Evolutionary conservation across 2,797 vertebrate genomes (phyloP), one percentile per base, ranked within the genome.

Genomic region (Eremophila alpestris): DNA sequence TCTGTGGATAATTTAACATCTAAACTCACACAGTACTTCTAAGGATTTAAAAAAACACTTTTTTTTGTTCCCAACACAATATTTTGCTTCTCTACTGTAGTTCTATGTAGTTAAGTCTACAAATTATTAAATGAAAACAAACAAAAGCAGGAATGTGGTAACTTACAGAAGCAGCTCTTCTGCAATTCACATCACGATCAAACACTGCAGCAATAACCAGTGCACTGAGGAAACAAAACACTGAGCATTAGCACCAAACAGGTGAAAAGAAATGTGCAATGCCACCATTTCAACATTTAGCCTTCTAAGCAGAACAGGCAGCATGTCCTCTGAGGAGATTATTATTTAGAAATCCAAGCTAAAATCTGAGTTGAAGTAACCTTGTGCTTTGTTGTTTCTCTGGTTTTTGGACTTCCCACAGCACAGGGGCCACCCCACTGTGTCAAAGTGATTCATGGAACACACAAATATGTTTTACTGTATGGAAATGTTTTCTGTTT

Each of bases 111-210:
- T 27, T 65, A 80, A 41, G 8, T 18, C 23, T 49, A 74, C 19
- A 60, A 56, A 59, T 65, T 15, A 52, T 36, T 41, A 58, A 79
- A 58, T 34, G 26, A 49, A 68, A 70, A 41, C 7, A 73, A 83
- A 36, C 29, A 38, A 32, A 54, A 68, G 24, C 4, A 58, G 29
- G 65, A 64, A 81, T 4, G 54, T 58, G 38, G 8, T 15, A 40
- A 98, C 99, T 99, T 97, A 99, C 99, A 14, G 99, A 99, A 23
- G 99, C 99, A 10, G 99, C 99, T 98, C 98, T 98, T 84, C 99
- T 98, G 97, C 99, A 99, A 87, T 98, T 99, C 51, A 99, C 96
- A 12, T 98, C 98, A 24, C 99, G 98, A 90, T 99, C 99, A 89
- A 99, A 99, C 51, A 99, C 97, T 2, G 99, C 96, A 13, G 98